Base-by-base conservation (phyloP, 2,888 invertebrate species). In the Artemia sp. region DNA sequence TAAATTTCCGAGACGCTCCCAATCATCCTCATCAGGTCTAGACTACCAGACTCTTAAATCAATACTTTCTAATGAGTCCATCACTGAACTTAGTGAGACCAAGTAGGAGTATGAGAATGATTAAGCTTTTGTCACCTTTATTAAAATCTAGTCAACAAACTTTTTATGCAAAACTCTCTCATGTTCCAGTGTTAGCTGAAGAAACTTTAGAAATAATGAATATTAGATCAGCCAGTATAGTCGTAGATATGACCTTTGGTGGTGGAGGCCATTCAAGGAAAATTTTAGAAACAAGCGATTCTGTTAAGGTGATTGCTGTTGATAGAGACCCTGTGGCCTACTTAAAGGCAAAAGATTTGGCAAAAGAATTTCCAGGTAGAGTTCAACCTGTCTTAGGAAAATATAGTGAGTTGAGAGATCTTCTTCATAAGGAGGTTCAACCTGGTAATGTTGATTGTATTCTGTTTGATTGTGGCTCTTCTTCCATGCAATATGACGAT, bases 191-290 rank as follows among this genome's bases (percentile, higher is more conserved):
- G 6, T 85, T 92, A 84, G 79, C 82, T 67, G 80, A 85, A 72
- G 86, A 89, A 78, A 85, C 87, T 1, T 76, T 90, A 67, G 79
- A 85, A 70, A 85, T 85, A 76, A 78, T 92, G 68, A 82, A 86
- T 73, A 85, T 87, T 1, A 77, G 79, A 72, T 78, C 83, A 66
- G 80, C 83, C 71, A 84, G 88, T 78, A 79, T 82, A 8, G 85
- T 89, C 74, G 81, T 96, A 72, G 96, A 96, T 77, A 92, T 94
- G 92, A 96, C 96, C 12, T 96, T 95, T 81, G 95, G 96, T 51
- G 89, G 89, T 38, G 96, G 96, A 9, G 95, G 95, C 0, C 96
- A 96, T 77, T 85, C 90, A 11, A 82, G 81, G 74, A 82, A 83
- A 76, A 82, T 96, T 73, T 81, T 96, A 67, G 82, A 88, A 75